These are phyloP conservation scores for Hydrotaea diabolus DNA, from an alignment of 2,888 invertebrate species.

Conservation along the genomic window DNA sequence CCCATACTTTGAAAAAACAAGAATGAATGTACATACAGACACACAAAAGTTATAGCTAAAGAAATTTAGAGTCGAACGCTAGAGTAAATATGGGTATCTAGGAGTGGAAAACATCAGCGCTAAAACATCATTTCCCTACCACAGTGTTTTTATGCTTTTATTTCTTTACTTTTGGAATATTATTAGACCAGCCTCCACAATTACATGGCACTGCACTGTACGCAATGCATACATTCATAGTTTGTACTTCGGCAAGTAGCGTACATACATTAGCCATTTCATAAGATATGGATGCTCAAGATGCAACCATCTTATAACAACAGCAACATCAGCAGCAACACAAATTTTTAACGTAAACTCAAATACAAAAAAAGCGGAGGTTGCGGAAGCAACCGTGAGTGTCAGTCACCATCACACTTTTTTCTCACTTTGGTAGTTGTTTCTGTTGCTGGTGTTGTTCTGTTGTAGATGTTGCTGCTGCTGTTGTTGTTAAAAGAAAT, in stretches of 20 bases:
- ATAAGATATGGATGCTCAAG: conserved; percentile 64
- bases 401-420: conserved; percentile 71
- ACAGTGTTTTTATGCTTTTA: too few species aligned
- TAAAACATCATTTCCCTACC: too few species aligned
- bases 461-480: conserved; percentile 71
- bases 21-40: too few species aligned
- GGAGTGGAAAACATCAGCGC: too few species aligned
- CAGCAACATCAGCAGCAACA: conserved; percentile 31
- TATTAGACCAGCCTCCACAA: too few species aligned
- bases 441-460: conserved; percentile 62
- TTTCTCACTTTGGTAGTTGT: conserved; percentile 59
- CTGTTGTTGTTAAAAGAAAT: conserved; percentile 73
- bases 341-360: conserved; percentile 39
- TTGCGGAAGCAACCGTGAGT: conserved; percentile 69
- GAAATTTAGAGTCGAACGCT: too few species aligned
- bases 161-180: too few species aligned
- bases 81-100: too few species aligned
- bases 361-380: conserved; percentile 59
- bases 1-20: too few species aligned
- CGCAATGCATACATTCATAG: neutral
- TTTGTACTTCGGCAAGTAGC: conserved; percentile 56
- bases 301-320: conserved; percentile 49
- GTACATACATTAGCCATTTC: conserved; percentile 61
- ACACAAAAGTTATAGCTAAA: too few species aligned
- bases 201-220: neutral